These are phyloP conservation scores for Amblyjoppa fuscipennis DNA, from an alignment of 2,888 invertebrate genomes.

Conservation along the genomic window DNA sequence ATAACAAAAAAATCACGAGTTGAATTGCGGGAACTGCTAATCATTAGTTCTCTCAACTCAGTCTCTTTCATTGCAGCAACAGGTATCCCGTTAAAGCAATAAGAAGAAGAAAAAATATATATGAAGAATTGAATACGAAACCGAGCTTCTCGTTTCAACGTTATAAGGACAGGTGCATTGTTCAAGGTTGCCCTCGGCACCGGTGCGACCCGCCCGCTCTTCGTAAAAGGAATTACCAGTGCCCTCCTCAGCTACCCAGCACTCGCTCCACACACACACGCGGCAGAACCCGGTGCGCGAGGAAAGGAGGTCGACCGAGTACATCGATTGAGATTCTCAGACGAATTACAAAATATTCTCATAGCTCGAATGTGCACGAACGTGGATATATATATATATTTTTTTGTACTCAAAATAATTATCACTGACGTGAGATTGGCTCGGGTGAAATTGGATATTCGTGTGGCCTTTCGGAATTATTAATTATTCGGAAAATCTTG, in stretches of 20 bases:
- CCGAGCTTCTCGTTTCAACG: conserved; percentile 78
- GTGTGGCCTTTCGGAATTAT: neutral
- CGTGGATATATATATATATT: neutral
- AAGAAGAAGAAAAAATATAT: neutral
- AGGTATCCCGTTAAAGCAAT: conserved; percentile 33
- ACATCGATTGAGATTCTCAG: neutral
- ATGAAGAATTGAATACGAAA: neutral
- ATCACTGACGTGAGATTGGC: neutral
- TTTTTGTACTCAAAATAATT: neutral
- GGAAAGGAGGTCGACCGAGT: conserved; percentile 31
- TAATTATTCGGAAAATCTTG: neutral
- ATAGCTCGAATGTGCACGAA: neutral
- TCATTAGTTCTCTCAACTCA: too few relatives aligned
- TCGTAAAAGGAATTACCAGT: conserved; percentile 50
- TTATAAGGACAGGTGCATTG: conserved; percentile 81
- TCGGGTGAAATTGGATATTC: neutral
- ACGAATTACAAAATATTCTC: conserved; percentile 6
- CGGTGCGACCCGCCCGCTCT: conserved; percentile 54
- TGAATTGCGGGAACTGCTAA: too few relatives aligned
- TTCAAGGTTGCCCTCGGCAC: conserved; percentile 74
- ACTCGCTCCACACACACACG: neutral
- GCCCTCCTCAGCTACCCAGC: neutral
- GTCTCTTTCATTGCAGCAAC: neutral
- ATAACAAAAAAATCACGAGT: too few relatives aligned
- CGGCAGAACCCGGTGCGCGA: conserved; percentile 5